Base-by-base conservation (phyloP, 2,888 invertebrate genomes). In the Tachina grossa region DNA sequence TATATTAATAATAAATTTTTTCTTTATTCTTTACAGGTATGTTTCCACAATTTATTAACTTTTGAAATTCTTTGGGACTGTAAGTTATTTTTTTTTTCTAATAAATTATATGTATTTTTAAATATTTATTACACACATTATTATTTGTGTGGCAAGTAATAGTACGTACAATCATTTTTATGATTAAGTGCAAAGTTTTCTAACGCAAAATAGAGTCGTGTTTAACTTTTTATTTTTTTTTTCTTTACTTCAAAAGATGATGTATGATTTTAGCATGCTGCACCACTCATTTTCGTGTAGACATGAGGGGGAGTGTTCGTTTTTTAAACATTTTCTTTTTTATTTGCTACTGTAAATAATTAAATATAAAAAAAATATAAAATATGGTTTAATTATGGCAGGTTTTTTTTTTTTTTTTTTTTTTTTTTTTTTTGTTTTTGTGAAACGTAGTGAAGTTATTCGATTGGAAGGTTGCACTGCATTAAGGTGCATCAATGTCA, bases 1-100 rank as follows among this genome's bases (percentile, higher is more conserved):
- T 69, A 39, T 6, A 65, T 41, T 53, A 16, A 80, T 80, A 19
- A 57, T 79, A 43, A 53, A 43, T 71, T 53, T 3, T 41, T 0
- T 59, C 59, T 31, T 45, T 14, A 53, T 43, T 78, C 45, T 8
- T 79, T 79, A 10, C 79, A 80, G 79, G 79, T 80, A 72, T 49
- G 79, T 57, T 41, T 66, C 47, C 22, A 31, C 11, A 19, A 61
- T 69, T 43, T 41, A 1, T 55, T 19, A 43, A 43, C 6, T 5
- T 74, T n/a, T 14, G 19, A 47, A 72, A 22, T 14, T 45, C 13
- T 45, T 49, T 41, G 39, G 22, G 68, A 68, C 51, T 69, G 68
- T 77, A 51, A 77, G 77, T 69, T 31, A 4, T 31, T 31, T 31
- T 31, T 43, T 63, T 31, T 53, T 68, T 16, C 19, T 3, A 43